Percentiles rank a stretch among this genome's conserved stretches.
phyloP scores from a whole-genome alignment of 2,888 invertebrate species.

The Troilus luridus region DNA sequence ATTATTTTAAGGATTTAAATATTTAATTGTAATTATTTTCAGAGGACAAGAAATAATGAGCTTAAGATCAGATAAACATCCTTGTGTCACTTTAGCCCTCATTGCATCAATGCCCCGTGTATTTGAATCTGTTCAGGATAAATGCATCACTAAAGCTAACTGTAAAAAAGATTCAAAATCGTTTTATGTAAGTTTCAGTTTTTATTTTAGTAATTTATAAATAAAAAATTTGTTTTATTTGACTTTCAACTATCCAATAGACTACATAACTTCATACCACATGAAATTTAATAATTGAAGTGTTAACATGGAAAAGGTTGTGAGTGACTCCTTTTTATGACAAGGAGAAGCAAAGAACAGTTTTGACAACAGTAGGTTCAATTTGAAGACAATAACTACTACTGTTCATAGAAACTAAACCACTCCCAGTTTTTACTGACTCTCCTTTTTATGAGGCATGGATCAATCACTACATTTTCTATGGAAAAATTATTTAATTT shows the following conservation, averaged over 20 bases:
- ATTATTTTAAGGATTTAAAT: background rate
- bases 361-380: no score
- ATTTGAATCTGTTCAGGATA: conserved; percentile 86
- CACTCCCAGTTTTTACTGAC: no score
- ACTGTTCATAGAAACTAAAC: no score
- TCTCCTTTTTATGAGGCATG: no score
- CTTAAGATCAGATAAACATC: conserved; percentile 82
- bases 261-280: background rate
- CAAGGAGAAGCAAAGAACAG: no score
- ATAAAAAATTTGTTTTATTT: background rate
- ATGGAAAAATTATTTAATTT: no score
- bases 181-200: conserved; percentile 78
- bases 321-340: no score
- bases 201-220: background rate
- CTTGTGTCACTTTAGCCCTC: conserved; percentile 83
- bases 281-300: no score
- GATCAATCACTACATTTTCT: no score
- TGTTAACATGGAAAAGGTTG: no score
- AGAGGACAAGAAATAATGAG: conserved; percentile 84
- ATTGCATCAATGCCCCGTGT: conserved; percentile 87
- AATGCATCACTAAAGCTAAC: conserved; percentile 85
- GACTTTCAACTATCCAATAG: background rate
- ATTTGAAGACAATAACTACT: no score
- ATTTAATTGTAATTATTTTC: conserved; percentile 48
- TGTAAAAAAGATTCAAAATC: conserved; percentile 88